Evolutionary conservation across 2,113 vertebrate species (phyloP), one percentile per base, ranked within the genome.

Genomic region (Dipodomys ordii): DNA sequence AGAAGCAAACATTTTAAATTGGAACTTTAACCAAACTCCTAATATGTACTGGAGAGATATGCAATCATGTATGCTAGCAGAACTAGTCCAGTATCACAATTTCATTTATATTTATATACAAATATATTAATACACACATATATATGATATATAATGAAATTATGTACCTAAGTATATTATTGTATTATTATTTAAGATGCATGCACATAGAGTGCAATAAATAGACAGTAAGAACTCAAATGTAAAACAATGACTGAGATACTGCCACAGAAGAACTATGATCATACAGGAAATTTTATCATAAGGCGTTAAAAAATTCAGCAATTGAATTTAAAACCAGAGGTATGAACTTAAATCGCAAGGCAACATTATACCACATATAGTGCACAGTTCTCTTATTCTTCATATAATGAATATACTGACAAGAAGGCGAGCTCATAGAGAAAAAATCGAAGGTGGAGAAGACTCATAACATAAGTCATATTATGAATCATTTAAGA

Each of bases 271-370:
- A 86, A 86, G 60, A 94, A 62, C 68, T 91, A 71, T 49, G 60
- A 22, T 79, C 30, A 88, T 81, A 93, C 39, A 4, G 64, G 32
- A 93, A 78, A 94, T 64, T 96, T 94, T 94, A 90, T 90, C 79
- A 96, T 83, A 90, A 90, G 49, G 3, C 78, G 20, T 88, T 97
- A 87, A 94, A 96, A 96, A 35, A 80, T 96, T 91, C 78, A 97
- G 79, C 6, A 93, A 32, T 87, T 93, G 25, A 16, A 91, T 95
- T 83, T 88, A 93, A 30, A 96, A 73, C 57, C 39, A 80, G 69
- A 83, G 19, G 19, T 20, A 67, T 80, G 67, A 96, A 87, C 32
- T 87, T 97, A 95, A 96, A 95, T 94, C 94, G 95, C 46, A 83
- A 79, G 71, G 44, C 12, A 89, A 20, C 8, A 92, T 84, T 89